Evolutionary conservation across 2,113 vertebrate genomes (phyloP), one percentile per base, ranked within the genome.

Genomic region (Atrichornis clamosus): DNA sequence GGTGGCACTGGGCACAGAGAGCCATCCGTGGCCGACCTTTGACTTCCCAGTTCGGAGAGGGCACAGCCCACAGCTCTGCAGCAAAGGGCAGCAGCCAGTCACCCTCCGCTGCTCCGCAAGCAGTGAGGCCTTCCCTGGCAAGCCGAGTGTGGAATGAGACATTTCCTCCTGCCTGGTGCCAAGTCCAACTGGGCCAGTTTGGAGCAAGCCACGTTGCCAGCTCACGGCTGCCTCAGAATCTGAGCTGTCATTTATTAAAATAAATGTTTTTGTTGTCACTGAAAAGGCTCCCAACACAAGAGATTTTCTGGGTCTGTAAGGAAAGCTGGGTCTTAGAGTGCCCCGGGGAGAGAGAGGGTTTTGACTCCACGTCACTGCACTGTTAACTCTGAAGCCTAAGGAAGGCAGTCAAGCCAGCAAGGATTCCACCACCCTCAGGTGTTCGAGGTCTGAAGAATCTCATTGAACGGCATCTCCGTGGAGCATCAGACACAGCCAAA

Each of bases 81-180:
- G 68, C 72, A 56, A 91, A 78, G 70, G 32, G 80, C 65, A 96
- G 62, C 76, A 91, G 46, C 60, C 60, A 77, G 59, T 78, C 49
- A 26, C 70, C 76, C 69, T 81, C 11, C 47, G 10, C 44, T 75
- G 76, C 76, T 90, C 76, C 79, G 81, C 82, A 76, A 88, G 88
- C 53, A 84, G 47, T 27, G 56, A 94, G 79, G 75, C 86, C 76
- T 90, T 81, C 95, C 35, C 73, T 95, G 95, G 92, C 83, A 93
- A 91, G 90, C 68, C 4, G 5, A 79, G 56, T 6, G 52, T 55
- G 58, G 55, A 92, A 93, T 96, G 93, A 96, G 88, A 84, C 90
- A 93, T 94, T 96, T 96, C 92, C 96, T 96, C 86, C 85, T 87
- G 68, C 86, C 76, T 46, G 85, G 33, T 92, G 92, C 96, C 95